Evolutionary conservation across 1,140 invertebrate genomes (phyloP), one percentile per base, ranked within the genome.

Genomic region (Hyles vespertilio): DNA sequence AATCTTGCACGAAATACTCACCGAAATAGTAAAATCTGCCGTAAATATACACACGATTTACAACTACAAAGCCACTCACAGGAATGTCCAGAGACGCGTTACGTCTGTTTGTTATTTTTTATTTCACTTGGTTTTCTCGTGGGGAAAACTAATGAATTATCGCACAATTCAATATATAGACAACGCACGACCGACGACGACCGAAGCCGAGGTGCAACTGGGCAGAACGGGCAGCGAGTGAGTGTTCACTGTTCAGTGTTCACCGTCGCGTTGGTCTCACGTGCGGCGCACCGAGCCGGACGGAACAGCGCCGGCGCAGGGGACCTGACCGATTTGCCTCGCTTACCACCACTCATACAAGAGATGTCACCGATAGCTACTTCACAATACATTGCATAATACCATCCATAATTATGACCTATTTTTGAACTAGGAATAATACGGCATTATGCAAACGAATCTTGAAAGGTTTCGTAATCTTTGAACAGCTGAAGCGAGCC

Each of bases 81-180:
- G 73, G 53, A 63, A 47, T 58, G 63, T 65, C 50, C 65, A 68
- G 65, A 56, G 54, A 62, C 62, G 56, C 46, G 22, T 61, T 56
- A 63, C 62, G 62, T 51, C 55, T 59, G 51, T 66, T 60, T 48
- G 10, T 56, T 22, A 22, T 22, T 33, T 10, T 22, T 69, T 81
- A 79, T 83, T 82, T 79, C 81, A 87, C 84, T 82, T 74, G 73
- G 79, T 87, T 81, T 84, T 84, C 79, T 79, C 77, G 62, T 58
- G 50, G 48, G 72, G 77, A 80, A 81, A 87, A 87, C 78, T 67
- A 80, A 82, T 74, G 78, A 79, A 79, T 69, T 74, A 70, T 75
- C 70, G 67, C 74, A 55, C 67, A 65, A 51, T 34, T 32, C n/a
- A 56, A 34, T 58, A 67, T 59, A 57, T 47, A 51, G 34, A 58